Evolutionary conservation across 2,888 invertebrate genomes (phyloP).

Genomic region (Drosophila ezoana): DNA sequence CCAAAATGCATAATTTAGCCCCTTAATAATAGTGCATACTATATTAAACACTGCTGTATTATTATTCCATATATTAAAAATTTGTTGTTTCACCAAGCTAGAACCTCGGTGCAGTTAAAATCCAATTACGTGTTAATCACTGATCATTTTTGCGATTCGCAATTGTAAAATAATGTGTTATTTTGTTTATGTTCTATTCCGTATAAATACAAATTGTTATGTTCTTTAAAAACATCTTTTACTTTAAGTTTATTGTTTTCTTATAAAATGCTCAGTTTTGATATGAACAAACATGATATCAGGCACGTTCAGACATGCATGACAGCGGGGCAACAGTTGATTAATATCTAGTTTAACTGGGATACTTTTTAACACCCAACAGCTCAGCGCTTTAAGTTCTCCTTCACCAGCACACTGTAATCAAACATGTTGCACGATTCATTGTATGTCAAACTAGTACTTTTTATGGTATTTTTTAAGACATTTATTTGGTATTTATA

Average conservation of each 20-base stretch:
- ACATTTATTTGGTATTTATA: neutral
- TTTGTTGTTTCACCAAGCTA: slow-evolving; percentile 68
- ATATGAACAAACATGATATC: neutral
- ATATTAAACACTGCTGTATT: slow-evolving; percentile 68
- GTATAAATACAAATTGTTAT: slow-evolving; percentile 40
- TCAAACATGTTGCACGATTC: no score
- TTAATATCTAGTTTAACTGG: no score
- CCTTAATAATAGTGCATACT: slow-evolving; percentile 71
- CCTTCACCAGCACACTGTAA: no score
- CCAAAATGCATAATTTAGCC: slow-evolving; percentile 68
- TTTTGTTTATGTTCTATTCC: slow-evolving; percentile 47
- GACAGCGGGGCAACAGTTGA: neutral
- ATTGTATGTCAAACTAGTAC: neutral
- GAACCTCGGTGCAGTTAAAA: slow-evolving; percentile 36
- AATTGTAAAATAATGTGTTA: slow-evolving; percentile 20
- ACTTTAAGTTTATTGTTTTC: neutral
- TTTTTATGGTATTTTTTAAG: slow-evolving; percentile 19
- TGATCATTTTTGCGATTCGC: slow-evolving; percentile 2
- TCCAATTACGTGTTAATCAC: slow-evolving; percentile 19
- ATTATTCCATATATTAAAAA: slow-evolving; percentile 76
- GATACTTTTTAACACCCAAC: no score
- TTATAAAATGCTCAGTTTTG: neutral
- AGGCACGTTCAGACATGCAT: slow-evolving; percentile 9
- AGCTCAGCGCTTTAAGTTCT: no score
- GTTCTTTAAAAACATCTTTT: slow-evolving; percentile 11